Evolutionary conservation across 2,113 vertebrate genomes (phyloP).

Genomic region (Phalacrocorax carbo): DNA sequence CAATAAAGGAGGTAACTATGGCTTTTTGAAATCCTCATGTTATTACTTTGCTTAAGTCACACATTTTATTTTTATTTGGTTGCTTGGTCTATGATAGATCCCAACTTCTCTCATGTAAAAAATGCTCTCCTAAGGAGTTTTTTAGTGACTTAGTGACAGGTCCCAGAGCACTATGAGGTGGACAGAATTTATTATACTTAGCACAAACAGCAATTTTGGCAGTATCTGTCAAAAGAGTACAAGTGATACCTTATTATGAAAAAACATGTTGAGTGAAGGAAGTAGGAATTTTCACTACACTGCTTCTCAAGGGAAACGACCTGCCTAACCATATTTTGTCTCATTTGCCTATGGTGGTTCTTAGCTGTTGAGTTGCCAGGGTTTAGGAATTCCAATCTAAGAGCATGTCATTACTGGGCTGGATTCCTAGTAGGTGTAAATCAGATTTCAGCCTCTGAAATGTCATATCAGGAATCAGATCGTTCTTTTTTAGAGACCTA

Average conservation of each 20-base stretch:
- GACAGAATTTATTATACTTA: not conserved
- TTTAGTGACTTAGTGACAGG: not conserved
- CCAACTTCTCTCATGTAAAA: not conserved
- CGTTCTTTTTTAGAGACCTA: not conserved
- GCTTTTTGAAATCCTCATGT: not conserved
- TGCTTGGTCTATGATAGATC: not conserved
- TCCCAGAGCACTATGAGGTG: not conserved
- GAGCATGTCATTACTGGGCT: not conserved
- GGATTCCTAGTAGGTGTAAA: not conserved
- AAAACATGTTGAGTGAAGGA: not conserved
- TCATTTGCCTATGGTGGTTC: not conserved
- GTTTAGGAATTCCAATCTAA: not conserved
- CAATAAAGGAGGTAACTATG: not conserved
- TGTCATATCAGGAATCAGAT: not conserved
- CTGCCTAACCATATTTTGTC: not conserved
- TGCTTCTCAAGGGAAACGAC: not conserved
- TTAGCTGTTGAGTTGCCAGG: not conserved
- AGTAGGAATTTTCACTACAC: not conserved
- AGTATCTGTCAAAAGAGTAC: not conserved
- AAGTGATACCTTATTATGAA: not conserved
- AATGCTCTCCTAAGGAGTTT: not conserved
- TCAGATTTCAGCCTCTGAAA: not conserved
- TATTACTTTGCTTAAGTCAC: not conserved
- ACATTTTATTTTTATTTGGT: not conserved
- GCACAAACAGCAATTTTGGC: not conserved